These are phyloP conservation scores for Cephalopachus bancanus DNA, from an alignment of 2,797 vertebrate genomes.

Conservation along the genomic window DNA sequence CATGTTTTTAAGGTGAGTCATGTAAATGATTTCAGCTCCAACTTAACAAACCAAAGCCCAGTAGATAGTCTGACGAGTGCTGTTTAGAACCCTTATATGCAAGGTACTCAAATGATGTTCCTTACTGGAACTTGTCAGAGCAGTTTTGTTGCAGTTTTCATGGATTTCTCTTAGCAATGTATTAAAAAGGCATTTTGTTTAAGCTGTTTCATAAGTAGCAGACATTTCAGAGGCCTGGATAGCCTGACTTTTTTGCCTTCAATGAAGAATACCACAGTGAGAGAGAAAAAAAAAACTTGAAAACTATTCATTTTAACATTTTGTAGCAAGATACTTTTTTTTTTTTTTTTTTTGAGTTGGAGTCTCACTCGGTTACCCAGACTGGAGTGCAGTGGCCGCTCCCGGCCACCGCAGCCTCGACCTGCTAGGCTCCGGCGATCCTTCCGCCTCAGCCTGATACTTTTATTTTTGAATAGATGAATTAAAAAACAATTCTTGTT, in stretches of 20 bases:
- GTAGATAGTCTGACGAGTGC: slow-evolving; percentile 20
- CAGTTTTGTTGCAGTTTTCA: slow-evolving; percentile 54
- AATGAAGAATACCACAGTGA: background rate
- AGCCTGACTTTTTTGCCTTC: slow-evolving; percentile 70
- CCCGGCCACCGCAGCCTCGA: too few species aligned
- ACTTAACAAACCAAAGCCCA: slow-evolving; percentile 56
- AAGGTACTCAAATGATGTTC: background rate
- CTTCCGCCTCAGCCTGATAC: too few species aligned
- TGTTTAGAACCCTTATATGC: background rate
- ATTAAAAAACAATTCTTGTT: background rate
- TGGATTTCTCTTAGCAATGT: slow-evolving; percentile 49
- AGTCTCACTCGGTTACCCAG: too few species aligned
- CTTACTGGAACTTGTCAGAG: slow-evolving; percentile 57
- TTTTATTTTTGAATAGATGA: slow-evolving; percentile 21
- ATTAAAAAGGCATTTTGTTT: slow-evolving; percentile 73
- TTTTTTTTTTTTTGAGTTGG: too few species aligned
- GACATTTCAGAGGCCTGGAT: slow-evolving; percentile 66
- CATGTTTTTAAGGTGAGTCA: slow-evolving; percentile 63
- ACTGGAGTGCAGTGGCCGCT: too few species aligned
- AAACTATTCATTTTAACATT: slow-evolving; percentile 15
- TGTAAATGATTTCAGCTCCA: slow-evolving; percentile 28
- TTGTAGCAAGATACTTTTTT: background rate
- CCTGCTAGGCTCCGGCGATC: too few species aligned
- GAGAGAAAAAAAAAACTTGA: background rate
- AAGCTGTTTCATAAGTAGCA: slow-evolving; percentile 62